Percentiles rank a stretch among this genome's conserved stretches.
phyloP scores from a whole-genome alignment of 2,113 vertebrate genomes.

The Laticauda colubrina region DNA sequence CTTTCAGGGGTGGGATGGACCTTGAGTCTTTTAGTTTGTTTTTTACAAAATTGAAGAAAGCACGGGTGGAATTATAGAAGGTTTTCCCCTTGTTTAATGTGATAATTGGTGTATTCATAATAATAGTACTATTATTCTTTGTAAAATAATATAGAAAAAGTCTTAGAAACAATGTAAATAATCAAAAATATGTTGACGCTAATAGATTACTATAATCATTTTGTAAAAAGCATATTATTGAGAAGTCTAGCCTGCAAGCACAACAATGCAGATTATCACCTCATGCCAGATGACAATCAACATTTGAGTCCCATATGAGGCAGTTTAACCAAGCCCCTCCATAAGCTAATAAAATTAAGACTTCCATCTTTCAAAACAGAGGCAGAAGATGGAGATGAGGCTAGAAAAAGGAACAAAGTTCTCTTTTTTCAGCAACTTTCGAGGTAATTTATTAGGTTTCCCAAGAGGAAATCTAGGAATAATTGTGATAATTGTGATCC shows the following conservation, averaged over 20 bases:
- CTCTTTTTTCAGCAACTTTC: not conserved
- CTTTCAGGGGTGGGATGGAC: too few relatives aligned
- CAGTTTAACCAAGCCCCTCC: not conserved
- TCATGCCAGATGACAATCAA: not conserved
- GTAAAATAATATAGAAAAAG: not conserved
- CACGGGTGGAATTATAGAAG: too few relatives aligned
- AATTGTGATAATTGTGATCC: not conserved
- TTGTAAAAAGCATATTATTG: not conserved
- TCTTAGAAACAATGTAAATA: not conserved
- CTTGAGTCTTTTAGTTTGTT: too few relatives aligned
- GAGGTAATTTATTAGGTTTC: not conserved
- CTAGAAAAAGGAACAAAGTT: not conserved
- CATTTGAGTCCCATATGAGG: not conserved
- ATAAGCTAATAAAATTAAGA: not conserved
- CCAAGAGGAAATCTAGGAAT: not conserved
- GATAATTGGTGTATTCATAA: too few relatives aligned
- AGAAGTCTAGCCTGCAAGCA: not conserved
- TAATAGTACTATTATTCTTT: not conserved
- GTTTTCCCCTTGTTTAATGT: too few relatives aligned
- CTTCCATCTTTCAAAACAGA: not conserved
- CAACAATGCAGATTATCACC: not conserved
- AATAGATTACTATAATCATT: not conserved
- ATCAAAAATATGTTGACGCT: not conserved
- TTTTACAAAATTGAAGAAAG: too few relatives aligned
- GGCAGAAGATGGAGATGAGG: not conserved